Base-by-base conservation (phyloP, 2,797 vertebrate genomes). In the Netta rufina region DNA sequence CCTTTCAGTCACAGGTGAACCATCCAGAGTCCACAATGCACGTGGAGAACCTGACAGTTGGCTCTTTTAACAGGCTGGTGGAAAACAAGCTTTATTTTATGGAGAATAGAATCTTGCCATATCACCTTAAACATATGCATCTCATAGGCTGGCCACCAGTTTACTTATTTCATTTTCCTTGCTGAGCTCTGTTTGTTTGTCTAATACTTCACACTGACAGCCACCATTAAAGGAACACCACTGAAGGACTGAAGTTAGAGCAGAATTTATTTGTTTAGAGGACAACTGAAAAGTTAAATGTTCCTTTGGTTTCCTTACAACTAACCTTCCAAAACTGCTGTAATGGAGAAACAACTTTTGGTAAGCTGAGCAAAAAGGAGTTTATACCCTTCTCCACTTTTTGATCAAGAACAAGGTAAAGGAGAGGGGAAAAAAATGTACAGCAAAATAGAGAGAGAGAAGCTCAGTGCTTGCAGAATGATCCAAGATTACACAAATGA, bases 1-100 rank as follows among this genome's bases (percentile, higher is more conserved):
- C 51, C 21, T 49, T 56, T 51, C 22, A 56, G 45, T 18, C 36
- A 41, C 0, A 49, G 71, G 36, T 2, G 3, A 72, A 81, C 9
- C 8, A 18, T 21, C 27, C 32, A 13, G 19, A 58, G 38, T 54
- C 49, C 22, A 60, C 0, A 3, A 19, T 6, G 41, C 0, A 0
- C 17, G 32, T 38, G 51, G 30, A 64, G 72, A 74, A 65, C 24
- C 22, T 49, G 41, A 47, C 33, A 49, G 53, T 1, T 61, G 70
- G 38, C 8, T 73, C n/a, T 66, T 73, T 82, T 54, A 69, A 41
- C 21, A 41, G 8, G 33, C 27, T 62, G 25, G 28, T 51, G 53
- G 75, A 80, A 75, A 45, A 3, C 19, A 75, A 38, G 24, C 20
- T 69, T 64, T 85, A 25, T 69, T 65, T 6, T n/a, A 89, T 22